Evolutionary conservation across 2,888 invertebrate genomes (phyloP), one percentile per base, ranked within the genome.

Genomic region (Iphiclides podalirius): DNA sequence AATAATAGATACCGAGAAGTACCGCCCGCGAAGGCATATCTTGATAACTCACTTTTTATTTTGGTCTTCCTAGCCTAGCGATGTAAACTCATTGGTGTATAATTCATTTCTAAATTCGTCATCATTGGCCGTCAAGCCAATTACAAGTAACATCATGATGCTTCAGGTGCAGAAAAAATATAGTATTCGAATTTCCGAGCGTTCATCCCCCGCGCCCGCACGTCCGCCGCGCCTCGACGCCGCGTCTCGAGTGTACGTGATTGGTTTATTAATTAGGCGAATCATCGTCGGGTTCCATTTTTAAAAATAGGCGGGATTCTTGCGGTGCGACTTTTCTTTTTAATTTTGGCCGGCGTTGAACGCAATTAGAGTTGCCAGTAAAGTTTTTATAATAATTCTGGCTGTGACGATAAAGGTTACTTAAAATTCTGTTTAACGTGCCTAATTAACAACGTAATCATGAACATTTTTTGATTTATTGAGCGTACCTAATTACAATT

Each of bases 211-310:
- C 82, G 79, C 79, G 77, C 82, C 84, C 86, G 84, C 88, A 79
- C 87, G 85, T 80, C 85, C 84, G 83, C 79, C 86, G 86, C 86
- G 74, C 86, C 80, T 81, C 82, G 79, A 73, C 77, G 84, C 85
- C 87, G 87, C 85, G 86, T 84, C 88, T 81, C 85, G 82, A 81
- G 77, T 83, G 86, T 85, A 87, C 88, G 88, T 88, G 88, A 88
- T 88, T 88, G 88, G 88, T 85, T 88, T 88, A 87, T 87, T 87
- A 88, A 88, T 88, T 88, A 88, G 85, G 82, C 86, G 87, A 87
- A 86, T 88, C 86, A 87, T 86, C 86, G 64, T 65, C 67, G 63
- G 67, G 67, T 69, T 70, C 70, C 70, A 69, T 87, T 88, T 88
- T 88, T 83, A 86, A 88, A 87, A 87, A 88, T 88, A 88, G 87